A percentile compares a stretch with the other conserved stretches of the same genome.
phyloP scores from a whole-genome alignment of 2,888 invertebrate genomes.

The Pristionchus japonicus region DNA sequence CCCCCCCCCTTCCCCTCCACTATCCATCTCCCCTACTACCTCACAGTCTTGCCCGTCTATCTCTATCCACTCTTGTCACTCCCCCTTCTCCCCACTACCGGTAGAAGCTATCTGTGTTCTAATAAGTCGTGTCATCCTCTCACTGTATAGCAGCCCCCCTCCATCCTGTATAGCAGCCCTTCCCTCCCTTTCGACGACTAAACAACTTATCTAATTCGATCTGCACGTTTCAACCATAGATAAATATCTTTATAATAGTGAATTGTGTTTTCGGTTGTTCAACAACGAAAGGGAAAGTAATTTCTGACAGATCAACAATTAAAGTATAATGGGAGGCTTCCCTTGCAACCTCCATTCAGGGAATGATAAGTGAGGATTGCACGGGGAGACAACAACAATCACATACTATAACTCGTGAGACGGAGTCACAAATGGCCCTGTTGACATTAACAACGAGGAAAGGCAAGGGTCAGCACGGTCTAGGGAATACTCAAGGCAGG shows the following conservation, averaged over 20 bases:
- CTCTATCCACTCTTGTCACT: not conserved
- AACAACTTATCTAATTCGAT: not conserved
- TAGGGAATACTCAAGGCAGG: not conserved
- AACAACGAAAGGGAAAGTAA: slow-evolving; percentile 8
- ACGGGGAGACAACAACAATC: slow-evolving; percentile 25
- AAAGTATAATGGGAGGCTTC: not conserved
- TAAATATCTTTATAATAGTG: slow-evolving; percentile 13
- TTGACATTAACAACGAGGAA: not conserved
- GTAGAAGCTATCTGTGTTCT: not conserved
- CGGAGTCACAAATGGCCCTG: slow-evolving; percentile 6
- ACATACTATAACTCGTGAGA: slow-evolving; percentile 27
- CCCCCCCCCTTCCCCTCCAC: not conserved
- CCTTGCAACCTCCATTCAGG: slow-evolving; percentile 5
- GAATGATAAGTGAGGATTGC: not conserved
- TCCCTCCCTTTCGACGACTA: not conserved
- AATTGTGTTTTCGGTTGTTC: slow-evolving; percentile 12
- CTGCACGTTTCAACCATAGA: slow-evolving; percentile 12
- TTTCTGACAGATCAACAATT: slow-evolving; percentile 33
- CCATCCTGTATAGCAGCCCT: slow-evolving; percentile 18
- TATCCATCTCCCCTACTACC: no score
- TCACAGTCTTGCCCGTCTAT: not conserved
- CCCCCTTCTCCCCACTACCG: not conserved
- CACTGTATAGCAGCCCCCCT: not conserved
- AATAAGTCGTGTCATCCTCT: slow-evolving; percentile 9
- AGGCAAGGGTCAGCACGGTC: slow-evolving; percentile 28